These are phyloP conservation scores for Leptopilina drosophilae DNA, from an alignment of 2,888 invertebrate genomes.

Conservation along the genomic window DNA sequence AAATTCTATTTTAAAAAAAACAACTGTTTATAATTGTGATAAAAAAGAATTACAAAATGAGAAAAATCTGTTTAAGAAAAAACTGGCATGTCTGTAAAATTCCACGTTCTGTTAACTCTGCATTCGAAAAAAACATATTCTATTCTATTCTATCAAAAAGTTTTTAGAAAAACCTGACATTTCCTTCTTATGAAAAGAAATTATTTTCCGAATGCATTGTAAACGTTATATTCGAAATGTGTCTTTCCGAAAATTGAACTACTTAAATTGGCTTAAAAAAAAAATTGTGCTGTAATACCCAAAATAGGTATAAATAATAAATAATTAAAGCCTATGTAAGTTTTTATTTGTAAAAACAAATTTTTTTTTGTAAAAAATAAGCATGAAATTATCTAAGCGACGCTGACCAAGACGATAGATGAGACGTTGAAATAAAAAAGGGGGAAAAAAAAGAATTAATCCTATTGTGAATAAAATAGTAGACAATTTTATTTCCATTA, in stretches of 20 bases:
- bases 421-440: background rate
- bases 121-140: constrained; percentile 55
- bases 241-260: constrained; percentile 43
- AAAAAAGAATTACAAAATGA: constrained; percentile 54
- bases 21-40: constrained; percentile 69
- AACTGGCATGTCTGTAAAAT: constrained; percentile 51
- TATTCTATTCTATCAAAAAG: background rate
- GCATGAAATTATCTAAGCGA: constrained; percentile 28
- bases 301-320: constrained; percentile 48
- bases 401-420: constrained; percentile 32
- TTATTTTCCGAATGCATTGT: background rate
- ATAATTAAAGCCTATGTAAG: constrained; percentile 63
- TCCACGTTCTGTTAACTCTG: constrained; percentile 54
- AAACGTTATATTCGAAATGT: constrained; percentile 42
- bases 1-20: constrained; percentile 64
- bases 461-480: constrained; percentile 24
- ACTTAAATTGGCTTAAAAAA: constrained; percentile 50
- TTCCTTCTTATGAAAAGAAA: background rate
- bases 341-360: constrained; percentile 65
- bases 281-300: constrained; percentile 55
- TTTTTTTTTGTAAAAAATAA: constrained; percentile 59
- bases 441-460: background rate
- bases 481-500: constrained; percentile 42
- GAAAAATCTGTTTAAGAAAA: constrained; percentile 53
- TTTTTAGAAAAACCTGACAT: too few relatives aligned